phyloP scores from a whole-genome alignment of 2,113 vertebrate genomes.

The Sinocyclocheilus anophthalmus region DNA sequence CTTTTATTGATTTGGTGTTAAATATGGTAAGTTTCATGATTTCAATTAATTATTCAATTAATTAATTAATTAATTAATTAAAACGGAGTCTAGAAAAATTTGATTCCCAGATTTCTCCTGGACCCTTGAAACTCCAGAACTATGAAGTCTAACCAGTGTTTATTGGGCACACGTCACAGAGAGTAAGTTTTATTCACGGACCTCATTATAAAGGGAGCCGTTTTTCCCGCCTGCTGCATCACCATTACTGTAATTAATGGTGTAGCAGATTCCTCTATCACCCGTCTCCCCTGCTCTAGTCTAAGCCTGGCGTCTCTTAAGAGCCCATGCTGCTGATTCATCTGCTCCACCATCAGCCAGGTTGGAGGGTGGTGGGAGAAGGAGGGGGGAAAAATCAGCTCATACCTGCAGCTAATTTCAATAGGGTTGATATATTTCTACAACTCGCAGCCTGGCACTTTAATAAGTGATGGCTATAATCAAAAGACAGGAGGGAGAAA shows the following conservation, averaged over 20 bases:
- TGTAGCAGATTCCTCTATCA: slow-evolving; percentile 66
- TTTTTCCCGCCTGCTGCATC: slow-evolving; percentile 70
- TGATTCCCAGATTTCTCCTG: neutral
- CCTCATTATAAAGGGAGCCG: slow-evolving; percentile 66
- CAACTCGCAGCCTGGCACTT: slow-evolving; percentile 60
- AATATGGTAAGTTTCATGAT: no score
- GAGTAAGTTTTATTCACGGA: slow-evolving; percentile 65
- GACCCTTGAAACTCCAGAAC: slow-evolving; percentile 48
- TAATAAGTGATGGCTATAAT: slow-evolving; percentile 64
- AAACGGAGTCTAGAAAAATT: neutral
- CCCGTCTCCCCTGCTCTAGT: slow-evolving; percentile 60
- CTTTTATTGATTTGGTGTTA: no score
- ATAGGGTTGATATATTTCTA: slow-evolving; percentile 70
- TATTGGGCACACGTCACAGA: slow-evolving; percentile 60
- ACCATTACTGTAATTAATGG: slow-evolving; percentile 75
- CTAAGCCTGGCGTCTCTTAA: slow-evolving; percentile 37
- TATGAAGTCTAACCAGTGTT: slow-evolving; percentile 45
- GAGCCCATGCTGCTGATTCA: slow-evolving; percentile 63
- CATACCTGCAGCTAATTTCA: slow-evolving; percentile 71
- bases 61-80: no score
- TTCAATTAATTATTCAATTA: neutral
- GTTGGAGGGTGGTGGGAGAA: neutral
- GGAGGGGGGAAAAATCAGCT: slow-evolving; percentile 24
- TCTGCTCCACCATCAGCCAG: slow-evolving; percentile 39
- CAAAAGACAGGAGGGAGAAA: slow-evolving; percentile 44